Base-by-base conservation (phyloP, 2,113 vertebrate genomes). In the Calyptomena viridis region DNA sequence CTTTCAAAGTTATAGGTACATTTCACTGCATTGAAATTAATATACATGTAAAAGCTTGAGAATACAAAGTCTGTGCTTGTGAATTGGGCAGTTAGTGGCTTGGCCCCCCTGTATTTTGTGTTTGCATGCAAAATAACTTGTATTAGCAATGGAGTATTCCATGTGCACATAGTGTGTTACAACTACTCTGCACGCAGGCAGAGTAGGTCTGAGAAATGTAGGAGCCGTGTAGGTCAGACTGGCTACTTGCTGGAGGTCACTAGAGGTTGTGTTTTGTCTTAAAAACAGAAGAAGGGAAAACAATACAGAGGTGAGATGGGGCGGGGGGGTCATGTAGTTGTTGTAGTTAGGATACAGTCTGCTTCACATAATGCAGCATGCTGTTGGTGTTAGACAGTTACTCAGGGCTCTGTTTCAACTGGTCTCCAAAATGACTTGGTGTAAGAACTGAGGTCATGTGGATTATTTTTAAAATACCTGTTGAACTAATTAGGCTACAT, bases 351-450 rank as follows among this genome's bases (percentile, higher is more conserved):
- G 53, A 72, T 62, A 50, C 49, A 42, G 76, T 76, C 75, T 10
- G 11, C 76, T 93, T 94, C 8, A 46, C 49, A 63, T 73, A 55
- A 8, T 0, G 1, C 79, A 85, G 44, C 6, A 4, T 30, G 24
- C 59, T 74, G 59, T 71, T 73, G 69, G 42, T 92, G 42, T 33
- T 35, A 25, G 50, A 84, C 71, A 77, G 69, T 96, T 96, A 94
- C 67, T 73, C 63, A 40, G 84, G 62, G 86, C 94, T 95, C 39
- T 93, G 85, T 91, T 92, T 96, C 77, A 86, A 78, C 73, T 71
- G 55, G 79, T 95, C 85, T 96, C 68, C 89, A 87, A 10, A 97
- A 89, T 96, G 96, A 94, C 90, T 97, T 95, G 25, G 67, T 67
- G 20, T 73, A 93, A 79, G 55, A 76, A 44, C 73, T 20, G 24